phyloP scores from a whole-genome alignment of 2,888 invertebrate genomes.

The Endotricha flammealis region DNA sequence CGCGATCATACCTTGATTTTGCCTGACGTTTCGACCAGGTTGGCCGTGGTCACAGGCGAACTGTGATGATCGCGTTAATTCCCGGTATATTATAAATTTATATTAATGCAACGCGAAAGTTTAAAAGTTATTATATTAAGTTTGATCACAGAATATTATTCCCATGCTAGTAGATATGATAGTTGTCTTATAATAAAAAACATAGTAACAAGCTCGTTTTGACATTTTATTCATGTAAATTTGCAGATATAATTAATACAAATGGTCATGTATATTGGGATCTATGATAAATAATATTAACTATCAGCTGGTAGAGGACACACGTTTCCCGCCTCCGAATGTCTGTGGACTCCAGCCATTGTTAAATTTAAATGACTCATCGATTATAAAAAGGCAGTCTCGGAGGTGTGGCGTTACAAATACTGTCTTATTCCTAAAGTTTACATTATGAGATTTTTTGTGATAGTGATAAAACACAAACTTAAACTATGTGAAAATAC shows the following conservation, averaged over 20 bases:
- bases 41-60: no score
- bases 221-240: constrained; percentile 78
- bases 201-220: constrained; percentile 70
- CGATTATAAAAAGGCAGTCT: constrained; percentile 78
- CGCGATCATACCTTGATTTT: no score
- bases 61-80: no score
- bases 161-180: no score
- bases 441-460: constrained; percentile 76
- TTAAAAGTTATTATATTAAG: no score
- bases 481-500: constrained; percentile 71
- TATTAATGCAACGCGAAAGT: no score
- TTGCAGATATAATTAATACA: constrained; percentile 78
- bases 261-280: constrained; percentile 77
- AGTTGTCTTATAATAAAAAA: constrained; percentile 28
- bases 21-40: no score
- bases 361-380: constrained; percentile 65
- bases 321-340: constrained; percentile 47
- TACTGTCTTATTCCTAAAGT: constrained; percentile 74
- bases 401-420: constrained; percentile 75
- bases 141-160: neutral
- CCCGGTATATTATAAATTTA: no score
- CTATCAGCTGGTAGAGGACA: constrained; percentile 63
- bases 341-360: constrained; percentile 52
- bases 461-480: constrained; percentile 74
- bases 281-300: constrained; percentile 68